Evolutionary conservation across 2,113 vertebrate species (phyloP).

Genomic region (Chionomys nivalis): DNA sequence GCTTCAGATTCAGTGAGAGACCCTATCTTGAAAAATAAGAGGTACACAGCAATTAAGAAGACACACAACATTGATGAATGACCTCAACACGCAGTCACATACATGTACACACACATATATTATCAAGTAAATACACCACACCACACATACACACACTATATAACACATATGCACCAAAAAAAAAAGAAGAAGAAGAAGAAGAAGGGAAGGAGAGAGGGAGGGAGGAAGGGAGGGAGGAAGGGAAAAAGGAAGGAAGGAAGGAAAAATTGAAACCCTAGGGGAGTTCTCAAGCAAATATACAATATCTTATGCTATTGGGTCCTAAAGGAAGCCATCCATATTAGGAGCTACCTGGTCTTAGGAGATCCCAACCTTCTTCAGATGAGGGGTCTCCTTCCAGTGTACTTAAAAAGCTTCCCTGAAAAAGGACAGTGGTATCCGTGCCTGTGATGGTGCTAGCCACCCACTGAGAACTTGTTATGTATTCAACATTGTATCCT

Average conservation of each 20-base stretch:
- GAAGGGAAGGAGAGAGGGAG: background rate
- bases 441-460: too few relatives aligned
- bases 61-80: background rate
- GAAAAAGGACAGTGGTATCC: too few relatives aligned
- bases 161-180: background rate
- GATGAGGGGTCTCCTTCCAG: background rate
- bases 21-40: background rate
- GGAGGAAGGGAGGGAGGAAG: too few relatives aligned
- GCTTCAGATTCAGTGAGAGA: background rate
- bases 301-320: background rate
- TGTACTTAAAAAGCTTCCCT: background rate
- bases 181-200: accelerated
- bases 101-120: background rate
- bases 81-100: background rate
- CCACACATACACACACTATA: background rate
- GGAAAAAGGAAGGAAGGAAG: too few relatives aligned
- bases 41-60: background rate
- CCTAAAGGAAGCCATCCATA: background rate
- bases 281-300: background rate
- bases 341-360: background rate
- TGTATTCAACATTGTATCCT: background rate
- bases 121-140: background rate
- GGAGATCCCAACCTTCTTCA: background rate
- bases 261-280: background rate
- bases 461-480: too few relatives aligned